phyloP scores from a whole-genome alignment of 1,140 invertebrate species.

The Gonioctena quinquepunctata region DNA sequence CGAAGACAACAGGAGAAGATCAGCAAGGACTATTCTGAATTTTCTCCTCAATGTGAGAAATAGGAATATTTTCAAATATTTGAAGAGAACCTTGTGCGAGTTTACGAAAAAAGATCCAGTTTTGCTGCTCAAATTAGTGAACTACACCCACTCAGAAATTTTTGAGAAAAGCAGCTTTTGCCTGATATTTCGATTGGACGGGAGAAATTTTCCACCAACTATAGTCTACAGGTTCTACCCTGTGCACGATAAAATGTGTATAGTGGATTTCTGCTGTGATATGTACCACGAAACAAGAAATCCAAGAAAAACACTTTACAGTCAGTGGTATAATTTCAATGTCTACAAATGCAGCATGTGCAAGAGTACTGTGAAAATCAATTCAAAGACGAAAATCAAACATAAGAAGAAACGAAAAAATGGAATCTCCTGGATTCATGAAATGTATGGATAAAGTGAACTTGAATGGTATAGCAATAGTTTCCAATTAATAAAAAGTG shows the following conservation, averaged over 20 bases:
- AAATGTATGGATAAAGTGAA: constrained; percentile 2
- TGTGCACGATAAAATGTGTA: not conserved
- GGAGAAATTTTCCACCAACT: constrained; percentile 26
- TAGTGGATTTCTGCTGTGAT: too few species aligned
- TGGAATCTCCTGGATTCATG: constrained; percentile 3
- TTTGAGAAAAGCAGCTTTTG: constrained; percentile 23
- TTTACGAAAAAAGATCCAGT: constrained; percentile 20
- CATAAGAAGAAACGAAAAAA: not conserved
- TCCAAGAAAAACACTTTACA: not conserved
- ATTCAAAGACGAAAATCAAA: not conserved
- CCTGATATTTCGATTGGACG: constrained; percentile 29
- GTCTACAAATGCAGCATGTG: constrained; percentile 3
- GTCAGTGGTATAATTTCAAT: constrained; percentile 4
- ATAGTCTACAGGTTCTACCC: constrained; percentile 32
- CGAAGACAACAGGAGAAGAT: not conserved
- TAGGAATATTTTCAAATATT: constrained; percentile 19
- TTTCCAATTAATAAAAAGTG: too few species aligned
- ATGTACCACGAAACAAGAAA: too few species aligned
- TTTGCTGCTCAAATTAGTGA: constrained; percentile 16
- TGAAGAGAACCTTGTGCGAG: constrained; percentile 14
- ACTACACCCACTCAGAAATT: constrained; percentile 11
- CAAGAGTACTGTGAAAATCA: constrained; percentile 7
- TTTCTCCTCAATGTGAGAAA: constrained; percentile 16
- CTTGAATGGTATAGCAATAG: too few species aligned
- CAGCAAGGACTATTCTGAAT: constrained; percentile 24